Conservation (phyloP, 2,797 vertebrate genomes). For the Chrosomus eos region DNA sequence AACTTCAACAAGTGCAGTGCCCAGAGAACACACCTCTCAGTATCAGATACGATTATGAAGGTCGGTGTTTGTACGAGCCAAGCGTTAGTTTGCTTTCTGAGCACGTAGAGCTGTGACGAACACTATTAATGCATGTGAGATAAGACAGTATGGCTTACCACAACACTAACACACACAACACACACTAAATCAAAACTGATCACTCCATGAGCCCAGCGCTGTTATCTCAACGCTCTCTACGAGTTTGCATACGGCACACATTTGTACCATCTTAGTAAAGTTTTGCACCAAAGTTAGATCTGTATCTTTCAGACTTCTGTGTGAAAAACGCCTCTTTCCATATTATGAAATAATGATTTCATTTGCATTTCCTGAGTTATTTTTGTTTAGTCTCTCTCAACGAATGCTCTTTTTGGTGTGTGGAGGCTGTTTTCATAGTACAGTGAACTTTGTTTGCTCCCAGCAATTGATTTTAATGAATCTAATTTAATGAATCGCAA, state of each 20-base stretch:
- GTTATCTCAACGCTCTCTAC: background rate
- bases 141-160: background rate
- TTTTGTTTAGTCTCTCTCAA: background rate
- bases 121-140: background rate
- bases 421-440: background rate
- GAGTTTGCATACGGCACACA: background rate
- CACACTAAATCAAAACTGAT: background rate
- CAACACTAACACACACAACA: background rate
- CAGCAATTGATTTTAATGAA: background rate
- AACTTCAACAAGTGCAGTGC: background rate
- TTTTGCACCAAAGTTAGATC: background rate
- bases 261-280: background rate
- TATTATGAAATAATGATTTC: background rate
- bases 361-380: background rate
- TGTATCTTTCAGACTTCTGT: background rate
- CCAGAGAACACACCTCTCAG: background rate
- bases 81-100: slow-evolving; percentile 18
- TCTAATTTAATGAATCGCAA: background rate
- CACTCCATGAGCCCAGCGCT: background rate
- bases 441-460: background rate
- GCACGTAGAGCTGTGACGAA: background rate
- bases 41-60: background rate
- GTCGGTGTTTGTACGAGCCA: background rate
- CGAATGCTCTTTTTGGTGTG: background rate
- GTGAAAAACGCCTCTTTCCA: background rate